A percentile compares a stretch with the other conserved stretches of the same genome.
Conservation (phyloP, 2,888 invertebrate genomes). For the Lithophane ornitopus region DNA sequence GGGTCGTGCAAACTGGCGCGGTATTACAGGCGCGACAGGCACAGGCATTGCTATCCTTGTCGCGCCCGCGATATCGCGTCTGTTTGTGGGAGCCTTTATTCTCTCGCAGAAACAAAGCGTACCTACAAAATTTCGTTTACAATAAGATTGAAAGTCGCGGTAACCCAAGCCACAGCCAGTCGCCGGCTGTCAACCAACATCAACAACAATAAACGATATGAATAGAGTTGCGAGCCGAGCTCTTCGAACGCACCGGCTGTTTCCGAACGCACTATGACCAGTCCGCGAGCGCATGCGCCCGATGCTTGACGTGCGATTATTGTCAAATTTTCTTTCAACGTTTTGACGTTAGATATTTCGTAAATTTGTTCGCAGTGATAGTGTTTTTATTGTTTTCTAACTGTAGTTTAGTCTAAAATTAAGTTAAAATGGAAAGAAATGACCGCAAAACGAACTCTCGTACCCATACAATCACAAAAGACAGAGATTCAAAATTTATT, state of each 20-base stretch:
- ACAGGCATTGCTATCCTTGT: no score
- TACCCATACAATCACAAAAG: conserved; percentile 86
- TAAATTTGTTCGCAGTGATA: conserved; percentile 75
- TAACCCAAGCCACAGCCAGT: conserved; percentile 33
- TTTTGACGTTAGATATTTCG: conserved; percentile 80
- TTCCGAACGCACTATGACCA: conserved; percentile 73
- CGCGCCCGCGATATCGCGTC: no score
- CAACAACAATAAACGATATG: conserved; percentile 49
- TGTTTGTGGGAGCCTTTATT: no score
- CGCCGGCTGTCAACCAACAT: conserved; percentile 58
- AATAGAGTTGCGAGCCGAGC: conserved; percentile 63
- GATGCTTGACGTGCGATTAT: conserved; percentile 76
- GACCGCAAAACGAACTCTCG: conserved; percentile 84
- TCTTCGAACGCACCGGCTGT: conserved; percentile 56
- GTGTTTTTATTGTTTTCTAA: conserved; percentile 69
- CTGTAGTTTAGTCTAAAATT: conserved; percentile 62
- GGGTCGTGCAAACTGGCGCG: no score
- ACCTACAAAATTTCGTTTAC: background rate
- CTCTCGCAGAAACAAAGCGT: background rate
- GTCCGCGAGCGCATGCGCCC: conserved; percentile 88
- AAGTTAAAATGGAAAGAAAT: conserved; percentile 84
- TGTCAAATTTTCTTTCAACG: conserved; percentile 63
- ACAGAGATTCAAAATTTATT: conserved; percentile 90
- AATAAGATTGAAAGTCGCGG: conserved; percentile 8
- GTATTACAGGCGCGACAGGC: no score